phyloP scores from a whole-genome alignment of 1,140 invertebrate genomes.

The Frieseomelitta varia region DNA sequence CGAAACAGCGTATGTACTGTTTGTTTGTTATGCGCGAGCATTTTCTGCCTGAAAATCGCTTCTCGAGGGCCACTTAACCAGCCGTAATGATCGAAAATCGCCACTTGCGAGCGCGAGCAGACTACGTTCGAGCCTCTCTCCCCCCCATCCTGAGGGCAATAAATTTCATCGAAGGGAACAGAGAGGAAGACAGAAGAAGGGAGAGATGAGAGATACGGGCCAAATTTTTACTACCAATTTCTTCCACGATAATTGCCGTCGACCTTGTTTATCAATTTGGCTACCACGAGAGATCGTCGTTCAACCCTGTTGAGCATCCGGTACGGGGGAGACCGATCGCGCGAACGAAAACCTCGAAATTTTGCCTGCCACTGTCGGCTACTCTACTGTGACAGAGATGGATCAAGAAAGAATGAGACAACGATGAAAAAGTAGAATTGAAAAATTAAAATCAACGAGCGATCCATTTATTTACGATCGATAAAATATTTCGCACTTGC shows the following conservation, averaged over 20 bases:
- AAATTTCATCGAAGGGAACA: constrained; percentile 34
- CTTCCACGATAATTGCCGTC: constrained; percentile 50
- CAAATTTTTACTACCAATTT: constrained; percentile 52
- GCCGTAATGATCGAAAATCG: constrained; percentile 63
- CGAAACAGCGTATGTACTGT: not conserved
- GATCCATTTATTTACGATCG: no score
- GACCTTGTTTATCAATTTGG: constrained; percentile 52
- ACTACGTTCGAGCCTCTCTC: constrained; percentile 15
- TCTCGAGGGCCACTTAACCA: constrained; percentile 53
- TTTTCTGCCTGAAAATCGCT: constrained; percentile 47
- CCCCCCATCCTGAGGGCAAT: constrained; percentile 27
- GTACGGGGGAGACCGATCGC: not conserved
- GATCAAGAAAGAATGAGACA: fast-evolving
- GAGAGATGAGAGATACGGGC: not conserved
- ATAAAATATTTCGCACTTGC: no score
- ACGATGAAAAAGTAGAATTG: not conserved
- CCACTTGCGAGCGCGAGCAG: constrained; percentile 46
- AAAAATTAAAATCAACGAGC: no score
- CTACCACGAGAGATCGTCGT: constrained; percentile 7
- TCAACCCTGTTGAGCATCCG: not conserved
- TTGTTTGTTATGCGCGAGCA: constrained; percentile 54
- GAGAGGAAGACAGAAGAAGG: not conserved
- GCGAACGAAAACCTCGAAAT: constrained; percentile 23
- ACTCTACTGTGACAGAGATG: not conserved
- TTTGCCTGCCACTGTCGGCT: not conserved